Evolutionary conservation across 2,888 invertebrate species (phyloP).

Genomic region (Ectropis crepuscularia): DNA sequence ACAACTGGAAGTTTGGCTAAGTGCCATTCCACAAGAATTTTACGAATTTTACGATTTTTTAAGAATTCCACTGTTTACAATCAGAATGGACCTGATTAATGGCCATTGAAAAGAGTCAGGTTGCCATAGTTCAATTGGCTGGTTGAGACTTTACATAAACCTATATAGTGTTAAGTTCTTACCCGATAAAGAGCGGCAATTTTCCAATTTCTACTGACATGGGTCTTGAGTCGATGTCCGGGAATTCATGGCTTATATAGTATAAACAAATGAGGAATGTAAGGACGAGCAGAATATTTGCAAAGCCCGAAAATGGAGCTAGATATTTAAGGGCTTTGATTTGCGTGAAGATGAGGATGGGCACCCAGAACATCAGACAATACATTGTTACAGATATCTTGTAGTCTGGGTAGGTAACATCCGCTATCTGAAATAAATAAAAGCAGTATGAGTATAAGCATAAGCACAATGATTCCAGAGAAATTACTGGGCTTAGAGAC

Average conservation of each 20-base stretch:
- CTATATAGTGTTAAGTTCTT: constrained; percentile 44
- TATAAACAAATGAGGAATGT: constrained; percentile 93
- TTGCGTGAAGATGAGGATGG: constrained; percentile 74
- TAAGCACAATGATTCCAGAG: too few relatives aligned
- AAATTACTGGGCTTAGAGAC: too few relatives aligned
- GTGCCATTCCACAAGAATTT: too few relatives aligned
- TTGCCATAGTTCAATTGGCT: neutral
- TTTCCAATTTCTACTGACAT: constrained; percentile 83
- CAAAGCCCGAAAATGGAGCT: constrained; percentile 95
- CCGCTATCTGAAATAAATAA: constrained; percentile 68
- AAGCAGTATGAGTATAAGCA: neutral
- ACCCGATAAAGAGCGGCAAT: constrained; percentile 94
- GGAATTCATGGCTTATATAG: constrained; percentile 88
- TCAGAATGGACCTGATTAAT: too few relatives aligned
- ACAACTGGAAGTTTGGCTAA: too few relatives aligned
- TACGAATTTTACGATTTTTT: too few relatives aligned
- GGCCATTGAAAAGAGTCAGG: too few relatives aligned
- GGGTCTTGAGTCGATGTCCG: constrained; percentile 75
- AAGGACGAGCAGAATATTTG: constrained; percentile 91
- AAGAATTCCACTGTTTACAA: too few relatives aligned
- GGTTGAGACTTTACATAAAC: neutral
- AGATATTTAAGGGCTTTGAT: constrained; percentile 92
- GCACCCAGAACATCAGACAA: constrained; percentile 71
- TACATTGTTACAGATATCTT: constrained; percentile 61
- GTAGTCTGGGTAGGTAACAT: constrained; percentile 51